Percentiles rank a stretch among this genome's conserved stretches.
phyloP scores from a whole-genome alignment of 2,113 vertebrate genomes.

The Tragelaphus strepsiceros region DNA sequence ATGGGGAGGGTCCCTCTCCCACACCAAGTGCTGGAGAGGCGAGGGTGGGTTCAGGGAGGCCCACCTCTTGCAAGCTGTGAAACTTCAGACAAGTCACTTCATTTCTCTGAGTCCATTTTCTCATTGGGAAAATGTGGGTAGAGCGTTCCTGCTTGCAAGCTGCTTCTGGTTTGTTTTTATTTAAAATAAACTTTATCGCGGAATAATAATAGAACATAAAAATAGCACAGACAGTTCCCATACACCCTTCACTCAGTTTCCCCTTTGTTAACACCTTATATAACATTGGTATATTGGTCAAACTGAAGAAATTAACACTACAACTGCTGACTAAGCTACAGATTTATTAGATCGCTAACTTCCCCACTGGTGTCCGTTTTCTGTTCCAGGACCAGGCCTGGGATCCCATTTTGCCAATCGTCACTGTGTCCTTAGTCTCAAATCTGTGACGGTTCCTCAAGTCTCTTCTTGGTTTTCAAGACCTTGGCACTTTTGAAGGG shows the following conservation, averaged over 20 bases:
- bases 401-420: too few species aligned
- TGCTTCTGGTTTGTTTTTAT: neutral
- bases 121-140: neutral
- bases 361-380: neutral
- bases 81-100: neutral
- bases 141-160: neutral
- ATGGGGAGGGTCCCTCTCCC: neutral
- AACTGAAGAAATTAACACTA: neutral
- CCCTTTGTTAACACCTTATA: neutral
- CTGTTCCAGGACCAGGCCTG: neutral
- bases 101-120: neutral
- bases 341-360: neutral
- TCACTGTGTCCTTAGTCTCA: neutral
- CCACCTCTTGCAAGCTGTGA: neutral
- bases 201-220: neutral
- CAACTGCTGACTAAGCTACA: neutral
- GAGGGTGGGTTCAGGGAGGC: too few species aligned
- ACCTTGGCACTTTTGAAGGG: neutral
- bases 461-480: neutral
- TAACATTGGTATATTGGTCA: accelerated
- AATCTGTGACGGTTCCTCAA: neutral
- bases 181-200: neutral
- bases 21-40: neutral
- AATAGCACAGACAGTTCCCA: neutral
- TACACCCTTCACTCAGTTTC: neutral